These are phyloP conservation scores for Aspiorhynchus laticeps DNA, from an alignment of 2,113 vertebrate genomes.

Conservation along the genomic window DNA sequence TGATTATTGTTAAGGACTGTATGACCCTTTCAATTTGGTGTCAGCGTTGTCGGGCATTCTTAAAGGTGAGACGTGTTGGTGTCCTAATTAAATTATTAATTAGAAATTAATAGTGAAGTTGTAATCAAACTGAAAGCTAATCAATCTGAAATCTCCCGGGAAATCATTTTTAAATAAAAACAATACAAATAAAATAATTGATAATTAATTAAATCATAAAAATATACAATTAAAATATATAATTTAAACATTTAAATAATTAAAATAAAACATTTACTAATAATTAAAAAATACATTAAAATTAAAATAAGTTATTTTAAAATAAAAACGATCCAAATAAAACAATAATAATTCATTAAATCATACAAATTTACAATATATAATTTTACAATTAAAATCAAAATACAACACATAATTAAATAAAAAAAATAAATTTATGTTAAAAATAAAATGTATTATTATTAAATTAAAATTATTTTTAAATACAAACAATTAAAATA, in stretches of 20 bases:
- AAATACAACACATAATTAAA: background rate
- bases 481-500: background rate
- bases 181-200: background rate
- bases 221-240: background rate
- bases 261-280: background rate
- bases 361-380: background rate
- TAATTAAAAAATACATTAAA: background rate
- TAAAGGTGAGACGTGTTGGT: too few species aligned
- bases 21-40: too few species aligned
- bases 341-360: background rate
- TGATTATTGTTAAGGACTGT: too few species aligned
- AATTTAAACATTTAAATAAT: background rate
- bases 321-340: background rate
- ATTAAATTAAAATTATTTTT: background rate
- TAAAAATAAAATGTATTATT: background rate
- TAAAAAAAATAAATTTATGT: background rate
- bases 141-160: too few species aligned
- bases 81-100: too few species aligned
- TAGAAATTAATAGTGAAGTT: too few species aligned
- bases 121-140: too few species aligned
- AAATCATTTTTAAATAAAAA: background rate
- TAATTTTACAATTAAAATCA: background rate
- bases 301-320: too few species aligned
- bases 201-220: background rate
- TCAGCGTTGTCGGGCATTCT: too few species aligned